Evolutionary conservation across 2,113 vertebrate species (phyloP).

Genomic region (Paradoxurus hermaphroditus): DNA sequence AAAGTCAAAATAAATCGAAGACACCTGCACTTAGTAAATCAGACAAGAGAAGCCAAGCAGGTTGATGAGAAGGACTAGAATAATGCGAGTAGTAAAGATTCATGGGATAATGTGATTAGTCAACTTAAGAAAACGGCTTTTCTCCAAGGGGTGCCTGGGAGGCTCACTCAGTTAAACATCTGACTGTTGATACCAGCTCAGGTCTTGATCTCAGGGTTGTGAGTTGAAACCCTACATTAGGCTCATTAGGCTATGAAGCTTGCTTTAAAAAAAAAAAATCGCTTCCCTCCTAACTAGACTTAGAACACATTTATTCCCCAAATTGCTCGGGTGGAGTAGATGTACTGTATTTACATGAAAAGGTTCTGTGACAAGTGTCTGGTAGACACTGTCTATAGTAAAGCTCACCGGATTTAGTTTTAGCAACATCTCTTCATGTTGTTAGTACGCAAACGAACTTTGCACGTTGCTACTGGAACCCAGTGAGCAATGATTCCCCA

Average conservation of each 20-base stretch:
- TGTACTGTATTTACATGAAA: not conserved
- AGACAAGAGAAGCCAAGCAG: not conserved
- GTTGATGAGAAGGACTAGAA: not conserved
- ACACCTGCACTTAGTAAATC: not conserved
- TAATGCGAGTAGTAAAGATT: not conserved
- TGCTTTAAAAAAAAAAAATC: too few relatives aligned
- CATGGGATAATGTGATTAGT: not conserved
- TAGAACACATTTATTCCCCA: not conserved
- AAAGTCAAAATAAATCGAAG: not conserved
- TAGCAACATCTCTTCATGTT: not conserved
- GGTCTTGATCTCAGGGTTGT: too few relatives aligned
- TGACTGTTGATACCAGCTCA: too few relatives aligned
- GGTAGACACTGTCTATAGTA: not conserved
- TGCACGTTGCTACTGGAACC: not conserved
- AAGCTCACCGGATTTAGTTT: not conserved
- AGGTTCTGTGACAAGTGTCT: not conserved
- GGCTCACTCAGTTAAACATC: too few relatives aligned
- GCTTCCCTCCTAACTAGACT: not conserved
- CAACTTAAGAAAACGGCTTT: not conserved
- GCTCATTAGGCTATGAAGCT: too few relatives aligned
- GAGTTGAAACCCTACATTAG: too few relatives aligned
- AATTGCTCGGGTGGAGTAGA: not conserved
- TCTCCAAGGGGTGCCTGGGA: too few relatives aligned
- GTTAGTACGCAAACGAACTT: not conserved
- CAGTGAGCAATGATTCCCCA: not conserved